A percentile compares a stretch with the other conserved stretches of the same genome.
phyloP scores from a whole-genome alignment of 2,797 vertebrate species.

The Bufotes viridis region DNA sequence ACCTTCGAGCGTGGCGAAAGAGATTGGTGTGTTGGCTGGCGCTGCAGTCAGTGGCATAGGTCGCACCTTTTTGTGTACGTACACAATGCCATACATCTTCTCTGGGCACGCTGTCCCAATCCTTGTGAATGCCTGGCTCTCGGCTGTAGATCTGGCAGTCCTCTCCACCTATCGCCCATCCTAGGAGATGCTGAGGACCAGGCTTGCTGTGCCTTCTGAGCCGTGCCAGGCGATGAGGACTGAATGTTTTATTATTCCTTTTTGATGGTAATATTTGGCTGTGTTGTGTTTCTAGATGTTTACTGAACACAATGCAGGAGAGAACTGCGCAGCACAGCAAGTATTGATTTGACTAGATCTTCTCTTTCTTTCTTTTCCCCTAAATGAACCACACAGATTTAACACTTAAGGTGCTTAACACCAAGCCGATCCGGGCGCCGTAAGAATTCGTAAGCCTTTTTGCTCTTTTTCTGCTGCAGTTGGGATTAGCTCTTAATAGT shows the following conservation, averaged over 20 bases:
- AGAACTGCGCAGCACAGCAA: conserved; percentile 10
- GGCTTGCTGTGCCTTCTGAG: conserved; percentile 12
- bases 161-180: conserved; percentile 25
- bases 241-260: not conserved
- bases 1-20: not conserved
- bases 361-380: not conserved
- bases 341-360: conserved; percentile 25
- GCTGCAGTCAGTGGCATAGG: not conserved
- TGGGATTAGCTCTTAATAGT: not conserved
- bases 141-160: conserved; percentile 46
- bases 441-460: not conserved
- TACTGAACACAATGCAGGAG: conserved; percentile 16
- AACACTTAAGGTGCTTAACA: conserved; percentile 5
- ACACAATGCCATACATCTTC: conserved; percentile 31
- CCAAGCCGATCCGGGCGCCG: not conserved
- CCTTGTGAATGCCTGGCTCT: conserved; percentile 36
- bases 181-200: conserved; percentile 24
- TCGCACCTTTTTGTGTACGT: conserved; percentile 35
- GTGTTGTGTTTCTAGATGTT: conserved; percentile 8
- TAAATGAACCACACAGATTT: conserved; percentile 30
- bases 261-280: conserved; percentile 15
- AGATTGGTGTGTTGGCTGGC: not conserved
- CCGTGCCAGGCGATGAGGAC: not conserved
- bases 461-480: not conserved
- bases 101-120: conserved; percentile 5